Evolutionary conservation across 2,797 vertebrate genomes (phyloP).

Genomic region (Delichon dasypus): DNA sequence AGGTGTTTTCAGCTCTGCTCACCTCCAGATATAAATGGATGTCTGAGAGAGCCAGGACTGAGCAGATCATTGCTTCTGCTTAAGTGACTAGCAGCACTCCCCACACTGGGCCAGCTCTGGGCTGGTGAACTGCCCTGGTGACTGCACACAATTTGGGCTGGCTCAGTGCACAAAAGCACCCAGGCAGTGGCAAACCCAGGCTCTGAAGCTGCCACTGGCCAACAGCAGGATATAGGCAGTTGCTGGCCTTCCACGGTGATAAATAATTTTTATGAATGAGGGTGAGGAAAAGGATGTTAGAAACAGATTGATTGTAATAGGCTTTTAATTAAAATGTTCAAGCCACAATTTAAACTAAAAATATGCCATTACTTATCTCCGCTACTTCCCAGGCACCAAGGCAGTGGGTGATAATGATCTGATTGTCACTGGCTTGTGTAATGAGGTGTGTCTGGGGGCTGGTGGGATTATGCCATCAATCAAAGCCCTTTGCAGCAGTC

Average conservation of each 20-base stretch:
- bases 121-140: background rate
- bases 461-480: background rate
- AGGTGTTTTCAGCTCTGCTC: background rate
- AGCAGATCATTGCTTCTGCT: background rate
- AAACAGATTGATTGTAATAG: constrained; percentile 30
- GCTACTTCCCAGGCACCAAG: background rate
- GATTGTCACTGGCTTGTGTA: background rate
- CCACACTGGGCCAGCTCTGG: background rate
- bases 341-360: constrained; percentile 36
- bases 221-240: background rate
- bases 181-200: accelerated
- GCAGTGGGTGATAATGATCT: constrained; percentile 1
- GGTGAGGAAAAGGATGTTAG: background rate
- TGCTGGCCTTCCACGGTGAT: accelerated
- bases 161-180: accelerated
- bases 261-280: constrained; percentile 29
- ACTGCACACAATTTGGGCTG: background rate
- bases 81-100: accelerated
- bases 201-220: background rate
- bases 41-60: background rate
- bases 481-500: background rate
- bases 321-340: constrained; percentile 38
- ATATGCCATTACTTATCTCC: constrained; percentile 13
- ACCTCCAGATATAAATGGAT: background rate
- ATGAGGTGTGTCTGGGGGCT: background rate